Base-by-base conservation (phyloP, 2,888 invertebrate species). In the Brachycybe producta region DNA sequence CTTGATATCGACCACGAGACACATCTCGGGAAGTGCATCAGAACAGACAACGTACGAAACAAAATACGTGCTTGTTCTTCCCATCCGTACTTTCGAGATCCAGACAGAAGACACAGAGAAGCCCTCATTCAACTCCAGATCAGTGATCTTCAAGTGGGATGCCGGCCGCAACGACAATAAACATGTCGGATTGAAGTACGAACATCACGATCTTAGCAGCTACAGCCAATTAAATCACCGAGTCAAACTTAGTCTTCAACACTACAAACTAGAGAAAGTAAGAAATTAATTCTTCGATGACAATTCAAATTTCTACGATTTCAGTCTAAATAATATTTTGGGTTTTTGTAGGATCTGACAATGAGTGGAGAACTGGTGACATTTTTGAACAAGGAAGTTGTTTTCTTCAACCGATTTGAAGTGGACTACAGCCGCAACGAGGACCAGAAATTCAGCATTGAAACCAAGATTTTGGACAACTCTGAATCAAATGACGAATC, bases 131-230 rank as follows among this genome's bases (percentile, higher is more conserved):
- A 39, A 45, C 3, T 27, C 51, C 11, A 28, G 34, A 13, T 24
- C 15, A 4, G 27, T 32, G 7, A 55, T 56, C 7, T 55, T 63
- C n/a, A 55, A 58, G 27, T 64, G 64, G 64, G 62, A 64, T 52
- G 60, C 58, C 1, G 45, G 53, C 7, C 36, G 52, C 13, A 57
- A 61, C 50, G 47, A 50, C 4, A 53, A 21, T 34, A 62, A 62
- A 48, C 48, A 51, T n/a, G 40, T 62, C 5, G 60, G 58, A 19
- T 26, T 60, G 7, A 53, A 55, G 50, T 34, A 51, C 3, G 51
- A 51, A 5, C 48, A 43, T 5, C 48, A 51, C 19, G 54, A 48
- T 30, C 45, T 54, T 3, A 54, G 49, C 2, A 54, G 55, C 5
- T 58, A 57, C 42, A 24, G 17, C 5, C 11, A 28, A 2, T 17